phyloP scores from a whole-genome alignment of 2,888 invertebrate genomes.

The Geophilus truncorum region DNA sequence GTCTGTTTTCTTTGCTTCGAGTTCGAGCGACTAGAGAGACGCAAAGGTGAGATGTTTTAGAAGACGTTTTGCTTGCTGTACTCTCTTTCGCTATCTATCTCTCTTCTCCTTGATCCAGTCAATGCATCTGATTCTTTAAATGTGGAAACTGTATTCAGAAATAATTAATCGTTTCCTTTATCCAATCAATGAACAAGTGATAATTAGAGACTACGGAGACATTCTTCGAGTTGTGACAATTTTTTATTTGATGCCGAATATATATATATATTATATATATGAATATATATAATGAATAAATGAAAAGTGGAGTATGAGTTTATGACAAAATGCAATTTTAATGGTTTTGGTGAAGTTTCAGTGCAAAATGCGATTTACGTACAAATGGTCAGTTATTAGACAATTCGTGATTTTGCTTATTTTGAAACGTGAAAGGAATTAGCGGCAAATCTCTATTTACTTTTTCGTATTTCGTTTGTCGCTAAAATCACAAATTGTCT shows the following conservation, averaged over 20 bases:
- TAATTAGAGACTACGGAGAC: background rate
- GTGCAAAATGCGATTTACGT: too few relatives aligned
- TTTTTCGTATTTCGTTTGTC: too few relatives aligned
- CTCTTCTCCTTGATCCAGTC: background rate
- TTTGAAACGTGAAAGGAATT: too few relatives aligned
- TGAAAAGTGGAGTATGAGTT: background rate
- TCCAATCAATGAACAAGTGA: background rate
- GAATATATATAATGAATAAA: background rate
- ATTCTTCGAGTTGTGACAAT: background rate
- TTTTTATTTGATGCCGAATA: background rate
- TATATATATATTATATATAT: background rate
- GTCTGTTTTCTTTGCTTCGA: slow-evolving; percentile 5
- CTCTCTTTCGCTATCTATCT: background rate
- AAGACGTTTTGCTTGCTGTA: background rate
- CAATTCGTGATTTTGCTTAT: too few relatives aligned
- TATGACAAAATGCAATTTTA: too few relatives aligned
- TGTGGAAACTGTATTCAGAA: background rate
- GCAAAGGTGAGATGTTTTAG: background rate
- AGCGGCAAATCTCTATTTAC: too few relatives aligned
- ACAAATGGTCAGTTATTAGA: too few relatives aligned
- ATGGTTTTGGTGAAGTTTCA: too few relatives aligned
- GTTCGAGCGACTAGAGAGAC: background rate
- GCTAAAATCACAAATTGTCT: too few relatives aligned
- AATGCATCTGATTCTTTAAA: background rate
- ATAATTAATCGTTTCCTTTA: background rate